phyloP scores from a whole-genome alignment of 2,888 invertebrate species.

The Globia sparganii region DNA sequence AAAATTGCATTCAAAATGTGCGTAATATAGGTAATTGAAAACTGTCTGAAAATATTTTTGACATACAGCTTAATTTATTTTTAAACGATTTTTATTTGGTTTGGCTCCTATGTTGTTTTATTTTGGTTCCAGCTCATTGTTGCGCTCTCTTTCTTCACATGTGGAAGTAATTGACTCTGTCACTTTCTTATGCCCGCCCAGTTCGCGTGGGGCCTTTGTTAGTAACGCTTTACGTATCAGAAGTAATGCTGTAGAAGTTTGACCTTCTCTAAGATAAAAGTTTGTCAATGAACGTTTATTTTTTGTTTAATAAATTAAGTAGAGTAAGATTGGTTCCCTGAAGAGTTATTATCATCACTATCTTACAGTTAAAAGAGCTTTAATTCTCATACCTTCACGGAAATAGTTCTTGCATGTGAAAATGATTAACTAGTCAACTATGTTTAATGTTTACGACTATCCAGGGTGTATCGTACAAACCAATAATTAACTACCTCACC shows the following conservation, averaged over 20 bases:
- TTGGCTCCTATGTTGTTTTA: too few relatives aligned
- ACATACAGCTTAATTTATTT: too few relatives aligned
- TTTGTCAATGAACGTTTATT: background rate
- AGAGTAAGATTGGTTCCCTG: background rate
- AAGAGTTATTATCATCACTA: background rate
- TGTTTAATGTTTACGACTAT: background rate
- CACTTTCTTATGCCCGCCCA: too few relatives aligned
- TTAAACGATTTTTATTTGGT: too few relatives aligned
- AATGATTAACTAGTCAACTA: background rate
- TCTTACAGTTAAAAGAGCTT: background rate
- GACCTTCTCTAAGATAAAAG: background rate
- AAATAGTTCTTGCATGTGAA: background rate
- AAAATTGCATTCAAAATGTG: too few relatives aligned
- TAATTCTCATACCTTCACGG: background rate
- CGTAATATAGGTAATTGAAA: too few relatives aligned
- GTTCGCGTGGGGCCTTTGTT: too few relatives aligned
- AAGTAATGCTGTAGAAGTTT: background rate
- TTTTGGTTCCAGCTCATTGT: too few relatives aligned
- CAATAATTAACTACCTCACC: background rate
- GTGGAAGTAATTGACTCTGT: too few relatives aligned
- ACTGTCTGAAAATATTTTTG: too few relatives aligned
- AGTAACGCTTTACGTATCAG: too few relatives aligned
- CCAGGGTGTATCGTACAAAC: background rate
- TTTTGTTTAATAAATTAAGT: background rate
- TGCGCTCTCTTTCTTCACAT: too few relatives aligned